Evolutionary conservation across 2,888 invertebrate genomes (phyloP), one percentile per base, ranked within the genome.

Genomic region (Proisotoma minuta): DNA sequence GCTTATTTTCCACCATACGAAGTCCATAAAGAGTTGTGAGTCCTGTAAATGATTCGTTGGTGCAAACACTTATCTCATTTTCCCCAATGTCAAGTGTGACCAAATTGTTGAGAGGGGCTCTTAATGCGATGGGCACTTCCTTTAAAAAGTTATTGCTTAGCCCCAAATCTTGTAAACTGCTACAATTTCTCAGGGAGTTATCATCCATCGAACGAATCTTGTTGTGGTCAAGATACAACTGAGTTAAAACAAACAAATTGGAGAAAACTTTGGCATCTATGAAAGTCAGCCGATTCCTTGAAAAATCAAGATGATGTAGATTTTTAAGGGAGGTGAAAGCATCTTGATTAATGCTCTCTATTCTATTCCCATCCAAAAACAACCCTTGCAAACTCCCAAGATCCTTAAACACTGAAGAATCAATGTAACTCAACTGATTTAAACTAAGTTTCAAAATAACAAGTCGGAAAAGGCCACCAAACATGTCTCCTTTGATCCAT

Each of bases 61-160:
- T 85, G 72, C 97, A 87, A 57, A 84, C 84, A 43, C 84, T 84
- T 75, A 97, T 90, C 78, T 88, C 87, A 81, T 96, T 97, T 79
- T 94, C 92, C 54, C 92, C 93, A 75, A 97, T 82, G 78, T 94
- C 92, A 58, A 97, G 82, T 1, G 90, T 90, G 79, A 91, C 90
- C 69, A 96, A 80, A 77, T 91, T 87, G 53, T 87, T 84, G 89
- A 89, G 78, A 86, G 85, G 63, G 92, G 79, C 1, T 91, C 91
- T 50, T 60, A 72, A 52, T 76, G 72, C 69, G 74, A 76, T 87
- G 3, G 94, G 93, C 67, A 94, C 87, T 71, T 86, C 84, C 65
- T 84, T 80, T 70, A 94, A 81, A 75, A 89, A 87, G 80, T 94
- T 94, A 24, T 90, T 89, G 78, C 91, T 91, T 65, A 94, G 80